Conservation (phyloP, 2,888 invertebrate genomes). For the Acronicta psi region DNA sequence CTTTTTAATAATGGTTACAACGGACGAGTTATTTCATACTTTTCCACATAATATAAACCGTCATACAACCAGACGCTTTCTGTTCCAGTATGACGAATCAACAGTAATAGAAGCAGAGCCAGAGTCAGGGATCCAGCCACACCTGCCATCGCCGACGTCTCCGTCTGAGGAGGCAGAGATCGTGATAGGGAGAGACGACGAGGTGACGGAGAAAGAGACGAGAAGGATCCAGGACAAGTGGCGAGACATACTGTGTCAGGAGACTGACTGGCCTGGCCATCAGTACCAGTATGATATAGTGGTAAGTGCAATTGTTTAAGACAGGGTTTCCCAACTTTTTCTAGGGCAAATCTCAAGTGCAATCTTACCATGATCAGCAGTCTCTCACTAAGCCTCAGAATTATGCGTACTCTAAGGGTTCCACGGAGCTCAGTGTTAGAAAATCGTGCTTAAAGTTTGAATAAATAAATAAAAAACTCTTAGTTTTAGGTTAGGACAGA, state of each 20-base stretch:
- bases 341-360: too few species aligned
- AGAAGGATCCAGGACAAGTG: conserved; percentile 93
- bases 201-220: conserved; percentile 82
- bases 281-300: conserved; percentile 92
- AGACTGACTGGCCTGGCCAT: conserved; percentile 84
- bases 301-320: conserved; percentile 83
- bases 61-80: neutral
- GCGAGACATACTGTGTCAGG: conserved; percentile 91
- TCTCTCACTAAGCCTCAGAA: too few species aligned
- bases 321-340: too few species aligned
- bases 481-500: too few species aligned
- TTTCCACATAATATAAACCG: too few species aligned
- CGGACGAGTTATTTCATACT: too few species aligned
- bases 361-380: too few species aligned
- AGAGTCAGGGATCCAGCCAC: conserved; percentile 89
- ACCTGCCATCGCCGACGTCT: conserved; percentile 85
- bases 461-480: too few species aligned
- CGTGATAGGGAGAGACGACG: conserved; percentile 88
- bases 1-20: too few species aligned
- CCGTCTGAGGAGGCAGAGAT: conserved; percentile 90
- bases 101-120: conserved; percentile 92
- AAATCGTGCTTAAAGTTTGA: too few species aligned
- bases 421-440: too few species aligned
- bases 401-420: too few species aligned
- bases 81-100: conserved; percentile 90